A percentile compares a stretch with the other conserved stretches of the same genome.
These are phyloP conservation scores for Phyllostomus hastatus DNA, from an alignment of 2,113 vertebrate genomes.

Conservation along the genomic window DNA sequence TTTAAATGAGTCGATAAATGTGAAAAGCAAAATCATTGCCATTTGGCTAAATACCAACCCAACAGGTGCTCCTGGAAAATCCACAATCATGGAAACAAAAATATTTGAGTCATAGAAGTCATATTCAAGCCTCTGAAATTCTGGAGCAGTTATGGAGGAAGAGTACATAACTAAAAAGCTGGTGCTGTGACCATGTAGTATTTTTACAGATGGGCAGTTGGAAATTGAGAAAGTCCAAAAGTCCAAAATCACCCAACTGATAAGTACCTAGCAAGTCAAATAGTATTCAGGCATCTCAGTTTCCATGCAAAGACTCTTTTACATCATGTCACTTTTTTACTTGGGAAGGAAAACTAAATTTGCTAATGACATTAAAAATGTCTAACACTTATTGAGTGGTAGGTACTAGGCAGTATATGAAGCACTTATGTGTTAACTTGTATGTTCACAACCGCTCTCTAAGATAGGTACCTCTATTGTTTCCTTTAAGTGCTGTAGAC, in stretches of 20 bases:
- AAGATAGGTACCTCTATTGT: not conserved
- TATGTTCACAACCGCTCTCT: not conserved
- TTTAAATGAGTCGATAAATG: conserved; percentile 43
- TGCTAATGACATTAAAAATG: not conserved
- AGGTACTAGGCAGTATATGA: not conserved
- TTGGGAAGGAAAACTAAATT: not conserved
- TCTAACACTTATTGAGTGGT: not conserved
- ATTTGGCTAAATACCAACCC: conserved; percentile 63
- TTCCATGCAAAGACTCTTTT: not conserved
- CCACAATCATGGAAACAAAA: conserved; percentile 19
- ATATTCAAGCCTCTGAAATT: not conserved
- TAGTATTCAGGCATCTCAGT: not conserved
- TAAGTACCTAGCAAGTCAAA: not conserved
- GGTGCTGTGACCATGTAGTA: not conserved
- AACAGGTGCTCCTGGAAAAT: conserved; percentile 42
- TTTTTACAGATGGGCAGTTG: not conserved
- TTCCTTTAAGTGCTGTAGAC: not conserved
- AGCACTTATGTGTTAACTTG: not conserved
- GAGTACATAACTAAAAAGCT: not conserved
- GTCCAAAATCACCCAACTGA: not conserved
- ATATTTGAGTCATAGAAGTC: not conserved
- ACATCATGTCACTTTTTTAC: not conserved
- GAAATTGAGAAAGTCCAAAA: not conserved
- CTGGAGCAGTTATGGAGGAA: not conserved
- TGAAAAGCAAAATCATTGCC: conserved; percentile 8